These are phyloP conservation scores for Neocrepidodera transversa DNA, from an alignment of 2,888 invertebrate genomes.

Conservation along the genomic window DNA sequence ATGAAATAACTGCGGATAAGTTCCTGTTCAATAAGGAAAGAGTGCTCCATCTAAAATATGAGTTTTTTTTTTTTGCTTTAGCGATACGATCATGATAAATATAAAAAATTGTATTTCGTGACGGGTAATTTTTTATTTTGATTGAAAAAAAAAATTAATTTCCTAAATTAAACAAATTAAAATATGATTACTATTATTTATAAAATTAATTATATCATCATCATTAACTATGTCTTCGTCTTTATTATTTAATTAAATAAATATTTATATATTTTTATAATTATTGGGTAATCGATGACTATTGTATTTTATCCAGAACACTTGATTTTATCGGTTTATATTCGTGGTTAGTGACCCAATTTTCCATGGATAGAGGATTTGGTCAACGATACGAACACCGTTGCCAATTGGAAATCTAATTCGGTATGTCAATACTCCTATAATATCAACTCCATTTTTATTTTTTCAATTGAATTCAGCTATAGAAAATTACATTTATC, in stretches of 20 bases:
- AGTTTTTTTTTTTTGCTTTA: constrained; percentile 6
- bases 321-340: neutral
- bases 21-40: constrained; percentile 22
- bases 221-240: too few species aligned
- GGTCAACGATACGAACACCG: neutral
- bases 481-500: too few species aligned
- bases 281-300: too few species aligned
- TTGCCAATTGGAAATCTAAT: neutral
- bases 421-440: neutral
- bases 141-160: too few species aligned
- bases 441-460: too few species aligned
- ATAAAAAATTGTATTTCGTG: neutral
- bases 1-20: constrained; percentile 44
- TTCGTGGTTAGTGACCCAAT: neutral
- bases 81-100: neutral
- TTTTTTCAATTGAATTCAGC: too few species aligned
- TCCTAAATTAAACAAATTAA: too few species aligned
- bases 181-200: too few species aligned
- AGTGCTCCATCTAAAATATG: constrained; percentile 26
- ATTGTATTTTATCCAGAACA: neutral
- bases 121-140: neutral
- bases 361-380: neutral
- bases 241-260: too few species aligned
- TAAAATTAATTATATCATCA: too few species aligned
- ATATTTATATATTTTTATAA: too few species aligned